phyloP scores from a whole-genome alignment of 2,888 invertebrate genomes.

The Choreutis nemorana region DNA sequence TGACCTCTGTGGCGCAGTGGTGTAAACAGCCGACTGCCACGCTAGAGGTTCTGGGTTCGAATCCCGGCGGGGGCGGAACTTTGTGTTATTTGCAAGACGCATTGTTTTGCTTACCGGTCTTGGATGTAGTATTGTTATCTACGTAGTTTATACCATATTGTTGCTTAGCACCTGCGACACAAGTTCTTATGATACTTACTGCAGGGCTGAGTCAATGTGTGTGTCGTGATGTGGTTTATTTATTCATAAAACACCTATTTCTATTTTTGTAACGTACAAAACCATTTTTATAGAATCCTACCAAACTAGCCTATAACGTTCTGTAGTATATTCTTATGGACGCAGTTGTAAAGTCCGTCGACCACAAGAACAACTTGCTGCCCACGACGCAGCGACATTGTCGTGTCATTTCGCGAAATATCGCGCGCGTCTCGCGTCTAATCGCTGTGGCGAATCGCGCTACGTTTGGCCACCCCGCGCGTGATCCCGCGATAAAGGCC shows the following conservation, averaged over 20 bases:
- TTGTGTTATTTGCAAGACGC: too few species aligned
- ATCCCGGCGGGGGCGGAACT: too few species aligned
- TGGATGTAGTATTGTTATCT: too few species aligned
- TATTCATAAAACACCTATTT: background rate
- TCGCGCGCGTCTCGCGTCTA: constrained; percentile 17
- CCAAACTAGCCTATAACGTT: background rate
- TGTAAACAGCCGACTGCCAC: too few species aligned
- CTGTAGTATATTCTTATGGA: too few species aligned
- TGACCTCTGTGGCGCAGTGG: too few species aligned
- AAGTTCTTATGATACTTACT: too few species aligned
- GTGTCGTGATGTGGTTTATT: background rate
- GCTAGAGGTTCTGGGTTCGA: too few species aligned
- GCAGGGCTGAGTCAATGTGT: too few species aligned
- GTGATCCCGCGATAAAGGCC: constrained; percentile 21
- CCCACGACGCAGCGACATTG: constrained; percentile 33
- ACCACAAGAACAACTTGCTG: constrained; percentile 26
- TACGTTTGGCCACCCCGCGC: constrained; percentile 40
- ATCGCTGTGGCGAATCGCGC: constrained; percentile 30
- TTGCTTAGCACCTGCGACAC: too few species aligned
- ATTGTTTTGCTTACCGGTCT: too few species aligned
- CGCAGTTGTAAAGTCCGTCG: constrained; percentile 11
- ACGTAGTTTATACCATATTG: too few species aligned
- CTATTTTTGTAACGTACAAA: background rate
- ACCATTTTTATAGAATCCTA: constrained; percentile 1
- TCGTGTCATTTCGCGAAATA: constrained; percentile 40